phyloP scores from a whole-genome alignment of 35 echinoderm and acorn worm species.

The Heliocidaris erythrogramma region DNA sequence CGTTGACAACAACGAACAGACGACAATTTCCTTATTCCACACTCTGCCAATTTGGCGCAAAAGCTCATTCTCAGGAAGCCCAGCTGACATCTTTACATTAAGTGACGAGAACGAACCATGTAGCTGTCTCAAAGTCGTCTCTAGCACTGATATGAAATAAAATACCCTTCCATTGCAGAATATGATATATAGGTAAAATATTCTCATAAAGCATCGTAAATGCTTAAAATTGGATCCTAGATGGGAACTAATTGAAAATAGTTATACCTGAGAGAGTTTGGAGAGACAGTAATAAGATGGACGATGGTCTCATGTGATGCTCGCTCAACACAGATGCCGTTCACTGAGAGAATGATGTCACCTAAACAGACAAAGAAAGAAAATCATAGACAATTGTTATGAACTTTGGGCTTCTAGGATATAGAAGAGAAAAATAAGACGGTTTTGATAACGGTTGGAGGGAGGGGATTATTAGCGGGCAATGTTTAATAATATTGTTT shows the following conservation, averaged over 20 bases:
- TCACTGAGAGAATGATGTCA: constrained; percentile 83
- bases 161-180: too few relatives aligned
- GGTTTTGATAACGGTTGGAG: neutral
- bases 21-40: neutral
- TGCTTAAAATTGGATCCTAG: too few relatives aligned
- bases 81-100: neutral
- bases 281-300: constrained; percentile 74
- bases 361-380: constrained; percentile 56
- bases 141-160: too few relatives aligned
- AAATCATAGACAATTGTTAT: neutral
- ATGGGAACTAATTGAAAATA: neutral
- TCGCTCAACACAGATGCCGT: constrained; percentile 78
- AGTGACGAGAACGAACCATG: neutral
- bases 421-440: neutral
- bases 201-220: too few relatives aligned
- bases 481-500: too few relatives aligned
- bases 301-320: constrained; percentile 78
- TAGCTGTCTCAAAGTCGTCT: too few relatives aligned
- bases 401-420: too few relatives aligned
- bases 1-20: neutral
- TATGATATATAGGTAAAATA: too few relatives aligned
- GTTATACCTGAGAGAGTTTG: constrained; percentile 62
- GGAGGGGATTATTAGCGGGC: too few relatives aligned
- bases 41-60: neutral
- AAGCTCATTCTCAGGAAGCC: neutral